Conservation (phyloP, 1,140 invertebrate species). For the Gonatopus flavifemur region DNA sequence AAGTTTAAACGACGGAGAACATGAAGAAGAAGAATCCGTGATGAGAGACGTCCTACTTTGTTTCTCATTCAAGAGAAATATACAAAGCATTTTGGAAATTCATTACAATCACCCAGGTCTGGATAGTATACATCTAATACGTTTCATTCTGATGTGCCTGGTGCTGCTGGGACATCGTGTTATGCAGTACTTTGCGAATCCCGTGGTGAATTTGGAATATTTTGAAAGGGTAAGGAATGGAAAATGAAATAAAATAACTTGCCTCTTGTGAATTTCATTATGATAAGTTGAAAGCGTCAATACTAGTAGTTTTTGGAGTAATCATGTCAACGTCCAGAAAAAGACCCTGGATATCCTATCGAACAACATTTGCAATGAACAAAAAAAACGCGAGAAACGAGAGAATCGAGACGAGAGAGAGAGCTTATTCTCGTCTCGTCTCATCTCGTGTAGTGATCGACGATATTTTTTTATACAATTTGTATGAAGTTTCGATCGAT, state of each 20-base stretch:
- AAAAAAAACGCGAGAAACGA: no score
- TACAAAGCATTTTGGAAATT: slow-evolving; percentile 23
- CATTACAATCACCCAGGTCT: slow-evolving; percentile 30
- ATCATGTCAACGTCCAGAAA: no score
- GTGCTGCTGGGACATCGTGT: slow-evolving; percentile 32
- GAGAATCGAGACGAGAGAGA: no score
- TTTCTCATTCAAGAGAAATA: slow-evolving; percentile 42
- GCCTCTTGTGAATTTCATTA: slow-evolving; percentile 1
- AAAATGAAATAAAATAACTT: no score
- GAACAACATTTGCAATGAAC: no score
- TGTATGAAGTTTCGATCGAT: no score
- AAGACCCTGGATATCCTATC: no score
- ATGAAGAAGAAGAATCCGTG: slow-evolving; percentile 4
- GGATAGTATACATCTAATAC: slow-evolving; percentile 30
- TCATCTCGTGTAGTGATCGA: no score
- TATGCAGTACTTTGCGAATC: slow-evolving; percentile 28
- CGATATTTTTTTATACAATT: no score
- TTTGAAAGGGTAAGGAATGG: slow-evolving; percentile 35
- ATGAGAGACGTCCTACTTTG: slow-evolving; percentile 33
- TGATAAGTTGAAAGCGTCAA: slow-evolving; percentile 1
- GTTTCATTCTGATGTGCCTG: slow-evolving; percentile 26
- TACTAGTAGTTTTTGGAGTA: no score
- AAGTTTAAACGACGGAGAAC: slow-evolving; percentile 8
- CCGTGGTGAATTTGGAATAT: slow-evolving; percentile 23
- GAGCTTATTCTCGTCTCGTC: no score